Conservation (phyloP, 2,888 invertebrate genomes). For the Drosophila flavopinicola region DNA sequence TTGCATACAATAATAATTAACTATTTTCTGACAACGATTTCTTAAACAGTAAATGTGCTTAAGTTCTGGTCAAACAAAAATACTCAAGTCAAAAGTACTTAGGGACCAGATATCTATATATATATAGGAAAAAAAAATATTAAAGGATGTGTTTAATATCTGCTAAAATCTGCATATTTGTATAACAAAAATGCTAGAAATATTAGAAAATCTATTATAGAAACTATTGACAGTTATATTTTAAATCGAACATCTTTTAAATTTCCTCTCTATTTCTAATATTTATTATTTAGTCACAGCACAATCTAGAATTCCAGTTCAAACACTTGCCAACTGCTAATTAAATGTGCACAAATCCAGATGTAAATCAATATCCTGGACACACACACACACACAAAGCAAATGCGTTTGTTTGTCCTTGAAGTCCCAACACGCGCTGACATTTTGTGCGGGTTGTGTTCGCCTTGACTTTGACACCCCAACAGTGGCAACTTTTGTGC, state of each 20-base stretch:
- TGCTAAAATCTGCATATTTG: too few relatives aligned
- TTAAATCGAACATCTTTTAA: background rate
- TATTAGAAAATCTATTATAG: too few relatives aligned
- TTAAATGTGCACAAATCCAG: conserved; percentile 61
- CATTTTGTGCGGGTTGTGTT: conserved; percentile 54
- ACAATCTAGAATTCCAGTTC: conserved; percentile 41
- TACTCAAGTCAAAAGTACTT: too few relatives aligned
- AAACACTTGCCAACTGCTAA: conserved; percentile 64
- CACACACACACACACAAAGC: conserved; percentile 15
- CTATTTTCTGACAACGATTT: too few relatives aligned
- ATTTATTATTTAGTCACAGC: background rate
- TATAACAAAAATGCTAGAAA: too few relatives aligned
- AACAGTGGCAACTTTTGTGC: conserved; percentile 42
- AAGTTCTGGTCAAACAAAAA: too few relatives aligned
- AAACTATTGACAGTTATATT: too few relatives aligned
- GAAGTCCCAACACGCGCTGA: conserved; percentile 55
- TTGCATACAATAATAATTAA: too few relatives aligned
- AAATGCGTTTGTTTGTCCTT: conserved; percentile 60
- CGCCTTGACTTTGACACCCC: conserved; percentile 78
- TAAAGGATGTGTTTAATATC: too few relatives aligned
- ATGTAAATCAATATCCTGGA: conserved; percentile 71
- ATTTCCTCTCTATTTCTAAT: background rate
- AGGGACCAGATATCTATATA: too few relatives aligned
- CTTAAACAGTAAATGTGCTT: too few relatives aligned
- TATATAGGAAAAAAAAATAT: too few relatives aligned